A percentile compares a stretch with the other conserved stretches of the same genome.
Evolutionary conservation across 2,797 vertebrate genomes (phyloP).

Genomic region (Cercopithecus petaurista): DNA sequence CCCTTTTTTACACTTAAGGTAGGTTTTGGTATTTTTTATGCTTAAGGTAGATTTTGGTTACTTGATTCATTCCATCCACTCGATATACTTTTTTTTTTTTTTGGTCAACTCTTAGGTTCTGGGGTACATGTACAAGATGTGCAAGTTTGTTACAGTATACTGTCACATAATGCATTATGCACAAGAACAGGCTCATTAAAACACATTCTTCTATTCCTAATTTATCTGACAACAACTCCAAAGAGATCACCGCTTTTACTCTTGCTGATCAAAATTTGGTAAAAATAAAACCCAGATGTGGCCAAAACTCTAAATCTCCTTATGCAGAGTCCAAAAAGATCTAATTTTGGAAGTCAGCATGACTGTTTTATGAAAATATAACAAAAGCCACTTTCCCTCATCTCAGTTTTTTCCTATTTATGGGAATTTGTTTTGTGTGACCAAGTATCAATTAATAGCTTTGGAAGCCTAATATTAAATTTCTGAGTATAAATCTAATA

Average conservation of each 20-base stretch:
- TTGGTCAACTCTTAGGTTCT: background rate
- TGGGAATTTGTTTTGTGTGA: background rate
- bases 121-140: background rate
- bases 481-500: background rate
- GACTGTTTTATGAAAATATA: background rate
- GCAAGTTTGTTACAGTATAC: background rate
- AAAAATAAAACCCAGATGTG: slow-evolving; percentile 8
- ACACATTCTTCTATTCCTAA: background rate
- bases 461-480: background rate
- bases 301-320: slow-evolving; percentile 11
- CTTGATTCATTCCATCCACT: background rate
- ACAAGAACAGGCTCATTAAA: background rate
- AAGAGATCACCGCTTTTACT: background rate
- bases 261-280: slow-evolving; percentile 14
- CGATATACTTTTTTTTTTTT: background rate
- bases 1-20: background rate
- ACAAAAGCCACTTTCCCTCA: background rate
- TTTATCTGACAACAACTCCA: background rate
- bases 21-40: background rate
- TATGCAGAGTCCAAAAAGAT: background rate
- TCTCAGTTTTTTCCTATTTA: background rate
- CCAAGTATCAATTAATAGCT: background rate
- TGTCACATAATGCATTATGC: background rate
- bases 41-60: background rate
- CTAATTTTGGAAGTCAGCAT: background rate